These are phyloP conservation scores for Phania funesta DNA, from an alignment of 2,888 invertebrate genomes.

Conservation along the genomic window DNA sequence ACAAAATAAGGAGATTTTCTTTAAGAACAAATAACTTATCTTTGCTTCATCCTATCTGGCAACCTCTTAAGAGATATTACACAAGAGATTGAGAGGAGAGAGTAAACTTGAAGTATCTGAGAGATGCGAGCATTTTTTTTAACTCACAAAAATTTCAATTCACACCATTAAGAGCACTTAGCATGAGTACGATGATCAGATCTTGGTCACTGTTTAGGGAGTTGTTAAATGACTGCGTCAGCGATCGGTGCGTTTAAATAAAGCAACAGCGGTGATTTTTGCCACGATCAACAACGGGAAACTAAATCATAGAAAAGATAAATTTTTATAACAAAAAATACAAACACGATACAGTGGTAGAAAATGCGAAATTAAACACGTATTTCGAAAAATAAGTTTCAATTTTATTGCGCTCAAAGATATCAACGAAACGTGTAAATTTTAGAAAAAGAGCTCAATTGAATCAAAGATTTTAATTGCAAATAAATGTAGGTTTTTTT, in stretches of 20 bases:
- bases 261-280: slow-evolving; percentile 8
- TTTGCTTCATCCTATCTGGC: no score
- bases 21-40: no score
- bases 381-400: background rate
- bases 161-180: slow-evolving; percentile 53
- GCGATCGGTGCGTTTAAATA: slow-evolving; percentile 65
- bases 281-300: slow-evolving; percentile 15
- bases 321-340: slow-evolving; percentile 5
- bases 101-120: slow-evolving; percentile 43
- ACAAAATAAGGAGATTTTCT: no score
- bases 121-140: slow-evolving; percentile 9
- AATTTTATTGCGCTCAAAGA: no score
- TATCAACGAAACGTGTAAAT: no score
- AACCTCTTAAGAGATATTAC: no score
- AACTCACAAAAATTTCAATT: slow-evolving; percentile 4
- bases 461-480: no score
- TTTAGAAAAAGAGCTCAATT: no score
- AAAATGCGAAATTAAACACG: slow-evolving; percentile 26
- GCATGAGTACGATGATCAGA: slow-evolving; percentile 55
- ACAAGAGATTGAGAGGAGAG: background rate
- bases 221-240: slow-evolving; percentile 67
- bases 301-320: slow-evolving; percentile 24
- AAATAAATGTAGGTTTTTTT: no score
- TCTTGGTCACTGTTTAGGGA: slow-evolving; percentile 52
- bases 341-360: slow-evolving; percentile 34